phyloP scores from a whole-genome alignment of 1,140 invertebrate species.

The Drosophila pectinifera region DNA sequence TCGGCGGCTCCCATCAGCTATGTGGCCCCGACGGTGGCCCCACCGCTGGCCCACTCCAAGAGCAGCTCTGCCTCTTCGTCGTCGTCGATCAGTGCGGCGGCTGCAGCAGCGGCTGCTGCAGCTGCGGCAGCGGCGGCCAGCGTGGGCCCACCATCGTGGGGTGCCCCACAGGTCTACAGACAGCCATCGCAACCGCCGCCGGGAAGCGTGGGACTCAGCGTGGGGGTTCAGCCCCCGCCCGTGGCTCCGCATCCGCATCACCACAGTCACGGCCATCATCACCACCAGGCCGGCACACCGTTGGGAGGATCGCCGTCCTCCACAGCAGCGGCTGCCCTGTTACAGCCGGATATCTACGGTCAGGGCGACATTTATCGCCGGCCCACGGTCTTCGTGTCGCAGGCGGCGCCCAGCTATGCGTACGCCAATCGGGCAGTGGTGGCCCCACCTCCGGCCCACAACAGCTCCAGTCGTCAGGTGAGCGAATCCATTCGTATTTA shows the following conservation, averaged over 20 bases:
- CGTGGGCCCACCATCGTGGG: conserved; percentile 79
- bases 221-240: conserved; percentile 39
- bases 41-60: conserved; percentile 77
- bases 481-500: not conserved
- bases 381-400: conserved; percentile 87
- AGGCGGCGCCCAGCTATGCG: conserved; percentile 79
- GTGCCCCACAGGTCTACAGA: conserved; percentile 74
- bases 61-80: conserved; percentile 72
- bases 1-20: conserved; percentile 72
- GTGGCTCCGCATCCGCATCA: conserved; percentile 52
- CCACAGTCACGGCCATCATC: conserved; percentile 59
- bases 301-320: conserved; percentile 79
- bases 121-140: conserved; percentile 73
- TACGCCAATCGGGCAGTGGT: conserved; percentile 88
- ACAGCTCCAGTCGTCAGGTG: conserved; percentile 92
- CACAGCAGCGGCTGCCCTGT: conserved; percentile 84
- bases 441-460: conserved; percentile 94
- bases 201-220: conserved; percentile 39
- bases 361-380: conserved; percentile 87
- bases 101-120: conserved; percentile 66
- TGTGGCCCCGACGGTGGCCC: conserved; percentile 62
- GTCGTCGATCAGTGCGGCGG: conserved; percentile 66
- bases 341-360: conserved; percentile 86
- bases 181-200: conserved; percentile 72
- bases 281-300: conserved; percentile 83